phyloP scores from a whole-genome alignment of 2,888 invertebrate species.

The Rhyacophila evoluta region DNA sequence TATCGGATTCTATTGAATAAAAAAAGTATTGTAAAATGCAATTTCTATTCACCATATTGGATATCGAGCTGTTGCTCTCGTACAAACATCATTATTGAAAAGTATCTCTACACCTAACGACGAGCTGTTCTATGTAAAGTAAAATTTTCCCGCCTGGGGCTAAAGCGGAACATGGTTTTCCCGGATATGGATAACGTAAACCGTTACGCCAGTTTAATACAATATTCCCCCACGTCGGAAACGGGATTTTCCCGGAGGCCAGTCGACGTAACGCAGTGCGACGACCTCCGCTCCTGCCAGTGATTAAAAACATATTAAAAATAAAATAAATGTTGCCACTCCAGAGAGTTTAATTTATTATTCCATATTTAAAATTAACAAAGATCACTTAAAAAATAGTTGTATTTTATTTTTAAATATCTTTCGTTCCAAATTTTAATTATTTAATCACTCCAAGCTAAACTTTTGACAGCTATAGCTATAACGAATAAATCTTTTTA shows the following conservation, averaged over 20 bases:
- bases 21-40: neutral
- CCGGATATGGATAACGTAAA: constrained; percentile 19
- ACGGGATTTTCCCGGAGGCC: constrained; percentile 24
- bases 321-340: too few species aligned
- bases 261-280: constrained; percentile 13
- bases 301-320: neutral
- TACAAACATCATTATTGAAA: neutral
- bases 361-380: too few species aligned
- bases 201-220: constrained; percentile 19
- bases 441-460: too few species aligned
- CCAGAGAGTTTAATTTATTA: too few species aligned
- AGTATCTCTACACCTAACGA: neutral
- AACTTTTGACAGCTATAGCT: too few species aligned
- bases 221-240: constrained; percentile 6
- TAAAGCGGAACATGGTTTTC: neutral
- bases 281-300: constrained; percentile 2
- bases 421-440: too few species aligned
- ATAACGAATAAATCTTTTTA: too few species aligned
- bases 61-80: neutral
- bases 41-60: neutral
- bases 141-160: neutral
- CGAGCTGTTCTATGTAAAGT: neutral
- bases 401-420: too few species aligned
- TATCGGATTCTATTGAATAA: neutral
- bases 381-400: too few species aligned